Base-by-base conservation (phyloP, 2,888 invertebrate species). In the Erynnis tages region DNA sequence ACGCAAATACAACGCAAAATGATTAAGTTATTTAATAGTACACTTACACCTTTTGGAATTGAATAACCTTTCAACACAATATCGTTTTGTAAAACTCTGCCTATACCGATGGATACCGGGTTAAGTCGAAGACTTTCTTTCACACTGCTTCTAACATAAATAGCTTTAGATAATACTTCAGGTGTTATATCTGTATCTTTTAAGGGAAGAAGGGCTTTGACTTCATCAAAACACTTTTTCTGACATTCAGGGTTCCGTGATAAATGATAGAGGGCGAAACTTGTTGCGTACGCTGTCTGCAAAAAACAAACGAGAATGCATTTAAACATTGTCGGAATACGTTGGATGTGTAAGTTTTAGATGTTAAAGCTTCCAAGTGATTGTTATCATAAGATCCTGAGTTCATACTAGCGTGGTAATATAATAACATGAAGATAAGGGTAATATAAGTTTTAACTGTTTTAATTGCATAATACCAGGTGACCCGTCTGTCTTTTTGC, bases 61-160 rank as follows among this genome's bases (percentile, higher is more conserved):
- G 88, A 77, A 78, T 94, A 96, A 27, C 93, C 94, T 54, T 93
- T 93, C 40, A 97, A 89, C 21, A 93, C 78, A 1, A 93, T 87
- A 69, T 96, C 94, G 41, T 91, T 91, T 58, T 93, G 93, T 25
- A 95, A 78, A 38, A 94, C 87, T 23, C 97, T 86, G 0, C 97
- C 97, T 45, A 96, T 91, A 4, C 97, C 97, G 50, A 97, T 90
- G 0, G 97, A 93, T 19, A 97, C 93, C 0, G 97, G 97, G 79
- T 95, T 93, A 40, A 97, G 71, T 55, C 97, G 90, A 17, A 96
- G 89, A 2, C 93, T 93, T 80, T 98, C 98, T 73, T 97, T 98
- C 1, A 98, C 81, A 60, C 94, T 93, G 32, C 95, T 94, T 70
- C 94, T 94, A 0, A 95, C 87, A 69, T 95, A 97, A 0, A 85